Conservation (phyloP, 35 echinoderm and acorn worm species). For the Holothuria glaberrima region DNA sequence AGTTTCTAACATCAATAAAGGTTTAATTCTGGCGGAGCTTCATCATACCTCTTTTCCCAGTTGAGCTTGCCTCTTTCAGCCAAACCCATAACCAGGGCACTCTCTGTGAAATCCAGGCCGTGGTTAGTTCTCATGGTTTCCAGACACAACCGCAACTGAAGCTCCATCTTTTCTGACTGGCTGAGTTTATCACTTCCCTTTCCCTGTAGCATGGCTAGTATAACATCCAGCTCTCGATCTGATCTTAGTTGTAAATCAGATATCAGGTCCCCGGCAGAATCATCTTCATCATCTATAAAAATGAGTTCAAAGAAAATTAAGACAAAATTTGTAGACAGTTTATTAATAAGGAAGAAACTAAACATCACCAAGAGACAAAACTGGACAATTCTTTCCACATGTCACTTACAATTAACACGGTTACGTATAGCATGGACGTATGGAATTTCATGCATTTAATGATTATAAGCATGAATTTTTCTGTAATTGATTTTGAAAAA, state of each 20-base stretch:
- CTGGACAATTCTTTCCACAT: no score
- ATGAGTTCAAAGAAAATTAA: background rate
- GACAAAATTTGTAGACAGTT: background rate
- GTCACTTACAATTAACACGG: no score
- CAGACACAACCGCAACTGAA: constrained; percentile 72
- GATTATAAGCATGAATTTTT: no score
- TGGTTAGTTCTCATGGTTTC: constrained; percentile 74
- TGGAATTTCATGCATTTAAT: no score
- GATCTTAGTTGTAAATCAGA: constrained; percentile 72
- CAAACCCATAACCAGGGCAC: constrained; percentile 81
- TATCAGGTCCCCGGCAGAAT: constrained; percentile 59
- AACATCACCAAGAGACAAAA: background rate
- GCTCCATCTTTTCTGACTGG: constrained; percentile 71
- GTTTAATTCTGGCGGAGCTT: background rate
- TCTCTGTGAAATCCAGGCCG: constrained; percentile 83
- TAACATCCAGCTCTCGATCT: constrained; percentile 81
- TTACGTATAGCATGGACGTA: no score
- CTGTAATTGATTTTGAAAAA: no score
- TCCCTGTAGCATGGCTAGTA: constrained; percentile 71
- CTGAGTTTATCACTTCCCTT: constrained; percentile 55
- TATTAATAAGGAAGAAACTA: background rate
- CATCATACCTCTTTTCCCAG: constrained; percentile 75
- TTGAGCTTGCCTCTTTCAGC: constrained; percentile 84
- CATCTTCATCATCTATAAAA: constrained; percentile 27
- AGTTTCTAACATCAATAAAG: no score